Evolutionary conservation across 2,113 vertebrate genomes (phyloP).

Genomic region (human (Homo sapiens)): GRCh38 chr9:8302501-8303000

Average conservation of each 20-base stretch:
- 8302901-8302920: background rate
- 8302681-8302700: background rate
- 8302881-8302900: background rate
- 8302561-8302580: background rate
- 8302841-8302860: background rate
- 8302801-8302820: background rate
- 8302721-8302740: background rate
- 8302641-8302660: background rate
- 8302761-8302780: background rate
- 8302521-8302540: background rate
- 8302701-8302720: background rate
- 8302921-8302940: background rate
- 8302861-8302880: background rate
- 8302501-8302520: background rate
- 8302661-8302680: background rate
- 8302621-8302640: background rate
- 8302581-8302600: background rate
- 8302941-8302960: background rate
- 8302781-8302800: background rate
- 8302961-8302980: background rate
- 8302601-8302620: background rate
- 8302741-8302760: background rate
- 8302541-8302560: background rate
- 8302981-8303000: background rate
- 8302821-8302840: background rate